phyloP scores from a whole-genome alignment of 2,888 invertebrate species.

The Therioaphis trifolii region DNA sequence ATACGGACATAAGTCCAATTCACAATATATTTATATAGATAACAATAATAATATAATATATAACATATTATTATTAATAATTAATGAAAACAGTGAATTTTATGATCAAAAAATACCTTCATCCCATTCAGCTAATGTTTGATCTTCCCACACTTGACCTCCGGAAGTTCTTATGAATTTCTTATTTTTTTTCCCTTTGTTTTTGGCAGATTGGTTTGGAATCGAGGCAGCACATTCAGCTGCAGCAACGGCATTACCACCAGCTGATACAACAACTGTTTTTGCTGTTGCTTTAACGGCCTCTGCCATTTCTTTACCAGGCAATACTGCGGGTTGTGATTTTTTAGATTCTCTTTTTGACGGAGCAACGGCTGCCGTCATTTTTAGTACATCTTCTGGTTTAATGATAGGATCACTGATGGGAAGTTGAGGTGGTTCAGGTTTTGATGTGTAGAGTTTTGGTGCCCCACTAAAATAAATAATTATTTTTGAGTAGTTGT shows the following conservation, averaged over 20 bases:
- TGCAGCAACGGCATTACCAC: constrained; percentile 53
- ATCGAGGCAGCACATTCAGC: constrained; percentile 58
- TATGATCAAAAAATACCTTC: too few species aligned
- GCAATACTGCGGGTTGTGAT: constrained; percentile 42
- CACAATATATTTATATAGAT: too few species aligned
- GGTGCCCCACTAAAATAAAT: constrained; percentile 69
- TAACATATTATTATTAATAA: too few species aligned
- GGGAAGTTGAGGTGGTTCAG: constrained; percentile 68
- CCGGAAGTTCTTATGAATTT: constrained; percentile 92
- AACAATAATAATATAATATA: too few species aligned
- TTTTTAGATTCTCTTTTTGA: constrained; percentile 63
- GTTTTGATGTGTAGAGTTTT: constrained; percentile 69
- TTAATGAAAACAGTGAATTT: too few species aligned
- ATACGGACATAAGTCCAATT: too few species aligned
- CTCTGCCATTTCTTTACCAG: constrained; percentile 65
- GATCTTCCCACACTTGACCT: constrained; percentile 96
- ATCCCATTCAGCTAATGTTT: constrained; percentile 94
- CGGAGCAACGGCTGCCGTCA: constrained; percentile 46
- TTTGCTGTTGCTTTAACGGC: constrained; percentile 64
- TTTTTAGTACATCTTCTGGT: constrained; percentile 66
- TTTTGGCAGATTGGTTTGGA: constrained; percentile 64
- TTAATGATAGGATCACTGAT: constrained; percentile 57
- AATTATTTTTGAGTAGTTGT: too few species aligned
- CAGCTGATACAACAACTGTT: constrained; percentile 57
- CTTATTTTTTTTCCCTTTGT: constrained; percentile 73